phyloP scores from a whole-genome alignment of 2,113 vertebrate species.

The Bombycilla garrulus region DNA sequence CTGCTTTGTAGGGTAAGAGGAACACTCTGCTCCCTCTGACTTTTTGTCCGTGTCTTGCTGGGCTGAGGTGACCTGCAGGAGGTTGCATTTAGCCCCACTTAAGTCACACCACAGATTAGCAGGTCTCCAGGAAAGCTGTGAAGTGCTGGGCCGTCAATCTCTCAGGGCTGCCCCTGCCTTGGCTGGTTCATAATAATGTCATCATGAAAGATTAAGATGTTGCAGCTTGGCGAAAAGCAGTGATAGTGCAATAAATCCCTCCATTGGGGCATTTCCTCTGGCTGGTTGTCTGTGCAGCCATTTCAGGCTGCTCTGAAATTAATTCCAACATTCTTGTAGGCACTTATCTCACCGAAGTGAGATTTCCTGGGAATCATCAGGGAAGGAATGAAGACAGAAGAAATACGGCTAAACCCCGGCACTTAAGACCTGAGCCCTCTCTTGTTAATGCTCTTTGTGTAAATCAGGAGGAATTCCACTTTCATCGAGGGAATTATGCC shows the following conservation, averaged over 20 bases:
- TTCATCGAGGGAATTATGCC: slow-evolving; percentile 3
- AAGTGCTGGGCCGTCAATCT: fast-evolving
- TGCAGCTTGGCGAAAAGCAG: neutral
- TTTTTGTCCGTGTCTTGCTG: neutral
- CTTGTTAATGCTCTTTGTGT: slow-evolving; percentile 23
- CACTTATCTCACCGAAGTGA: slow-evolving; percentile 43
- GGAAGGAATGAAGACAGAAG: slow-evolving; percentile 38
- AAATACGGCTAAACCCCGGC: slow-evolving; percentile 9
- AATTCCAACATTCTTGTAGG: slow-evolving; percentile 39
- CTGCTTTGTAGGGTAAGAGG: neutral
- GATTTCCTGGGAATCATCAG: slow-evolving; percentile 40
- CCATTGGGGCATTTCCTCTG: neutral
- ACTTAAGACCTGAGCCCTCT: slow-evolving; percentile 23
- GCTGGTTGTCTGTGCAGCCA: neutral
- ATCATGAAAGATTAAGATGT: slow-evolving; percentile 38
- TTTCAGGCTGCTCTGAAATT: slow-evolving; percentile 38
- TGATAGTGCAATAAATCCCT: slow-evolving; percentile 18
- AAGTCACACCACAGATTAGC: neutral
- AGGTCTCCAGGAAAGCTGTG: neutral
- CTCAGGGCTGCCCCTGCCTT: neutral
- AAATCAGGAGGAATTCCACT: slow-evolving; percentile 49
- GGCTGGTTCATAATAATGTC: slow-evolving; percentile 21
- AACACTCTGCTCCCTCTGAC: neutral
- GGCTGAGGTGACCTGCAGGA: neutral
- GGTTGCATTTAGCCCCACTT: neutral